These are phyloP conservation scores for Ammodytes dubius DNA, from an alignment of 2,113 vertebrate species.

Conservation along the genomic window DNA sequence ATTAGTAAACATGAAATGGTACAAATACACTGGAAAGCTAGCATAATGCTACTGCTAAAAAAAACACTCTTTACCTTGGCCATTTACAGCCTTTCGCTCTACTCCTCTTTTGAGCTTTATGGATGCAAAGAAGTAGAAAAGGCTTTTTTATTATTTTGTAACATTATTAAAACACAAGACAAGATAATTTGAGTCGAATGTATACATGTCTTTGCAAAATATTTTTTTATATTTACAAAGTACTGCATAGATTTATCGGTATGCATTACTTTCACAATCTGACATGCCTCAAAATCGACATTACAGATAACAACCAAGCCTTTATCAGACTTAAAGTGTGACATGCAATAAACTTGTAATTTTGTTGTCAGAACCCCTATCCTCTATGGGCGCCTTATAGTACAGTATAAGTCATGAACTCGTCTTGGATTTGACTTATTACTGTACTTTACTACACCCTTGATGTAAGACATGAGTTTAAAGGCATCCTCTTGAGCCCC, in stretches of 20 bases:
- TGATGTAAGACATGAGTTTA: constrained; percentile 35
- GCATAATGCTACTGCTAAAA: background rate
- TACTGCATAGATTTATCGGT: background rate
- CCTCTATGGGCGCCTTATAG: background rate
- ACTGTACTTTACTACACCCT: background rate
- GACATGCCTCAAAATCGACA: background rate
- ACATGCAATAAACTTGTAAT: background rate
- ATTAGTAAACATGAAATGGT: background rate
- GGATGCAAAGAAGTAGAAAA: background rate
- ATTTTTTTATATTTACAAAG: background rate
- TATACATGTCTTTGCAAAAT: background rate
- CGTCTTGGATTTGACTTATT: background rate
- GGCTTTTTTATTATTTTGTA: background rate
- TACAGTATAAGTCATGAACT: background rate
- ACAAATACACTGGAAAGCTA: background rate
- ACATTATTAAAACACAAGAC: background rate
- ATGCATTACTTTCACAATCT: background rate
- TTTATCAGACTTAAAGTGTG: background rate
- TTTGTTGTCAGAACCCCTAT: background rate
- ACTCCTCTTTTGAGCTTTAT: background rate
- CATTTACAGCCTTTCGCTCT: background rate
- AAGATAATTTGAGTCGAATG: background rate
- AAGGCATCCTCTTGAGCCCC: constrained; percentile 19
- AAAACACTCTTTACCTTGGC: background rate
- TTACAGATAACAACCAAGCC: background rate